Evolutionary conservation across 2,113 vertebrate genomes (phyloP).

Genomic region (Blennius ocellaris): DNA sequence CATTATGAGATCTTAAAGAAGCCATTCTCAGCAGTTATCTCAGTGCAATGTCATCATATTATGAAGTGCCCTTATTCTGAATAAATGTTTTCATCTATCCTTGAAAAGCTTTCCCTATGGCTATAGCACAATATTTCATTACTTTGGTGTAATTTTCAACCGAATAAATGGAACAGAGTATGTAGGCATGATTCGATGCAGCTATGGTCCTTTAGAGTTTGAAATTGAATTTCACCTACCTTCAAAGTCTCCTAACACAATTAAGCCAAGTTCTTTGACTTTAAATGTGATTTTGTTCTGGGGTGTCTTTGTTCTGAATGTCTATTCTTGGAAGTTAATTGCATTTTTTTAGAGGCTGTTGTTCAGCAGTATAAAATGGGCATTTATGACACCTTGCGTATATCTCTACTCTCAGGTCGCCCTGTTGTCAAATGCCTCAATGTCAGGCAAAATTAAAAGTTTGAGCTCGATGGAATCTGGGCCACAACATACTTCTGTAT

Average conservation of each 20-base stretch:
- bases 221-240: conserved; percentile 75
- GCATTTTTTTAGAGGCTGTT: conserved; percentile 67
- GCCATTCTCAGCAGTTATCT: conserved; percentile 69
- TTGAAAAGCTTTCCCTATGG: conserved; percentile 68
- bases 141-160: conserved; percentile 71
- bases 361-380: conserved; percentile 58
- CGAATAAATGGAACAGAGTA: conserved; percentile 50
- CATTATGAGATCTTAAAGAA: conserved; percentile 49
- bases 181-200: conserved; percentile 67
- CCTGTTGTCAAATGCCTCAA: conserved; percentile 39
- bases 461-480: conserved; percentile 33
- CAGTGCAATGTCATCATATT: conserved; percentile 66
- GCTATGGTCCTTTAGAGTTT: conserved; percentile 69
- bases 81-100: conserved; percentile 71
- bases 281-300: conserved; percentile 70
- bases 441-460: conserved; percentile 46
- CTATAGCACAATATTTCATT: conserved; percentile 71
- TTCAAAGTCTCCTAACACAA: conserved; percentile 75
- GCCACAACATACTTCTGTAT: conserved; percentile 3
- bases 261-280: conserved; percentile 71
- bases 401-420: conserved; percentile 43
- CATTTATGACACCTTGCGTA: conserved; percentile 56
- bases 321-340: conserved; percentile 79
- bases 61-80: conserved; percentile 53
- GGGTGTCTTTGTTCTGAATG: conserved; percentile 65